phyloP scores from a whole-genome alignment of 2,113 vertebrate species.

The Syngnathus scovelli region DNA sequence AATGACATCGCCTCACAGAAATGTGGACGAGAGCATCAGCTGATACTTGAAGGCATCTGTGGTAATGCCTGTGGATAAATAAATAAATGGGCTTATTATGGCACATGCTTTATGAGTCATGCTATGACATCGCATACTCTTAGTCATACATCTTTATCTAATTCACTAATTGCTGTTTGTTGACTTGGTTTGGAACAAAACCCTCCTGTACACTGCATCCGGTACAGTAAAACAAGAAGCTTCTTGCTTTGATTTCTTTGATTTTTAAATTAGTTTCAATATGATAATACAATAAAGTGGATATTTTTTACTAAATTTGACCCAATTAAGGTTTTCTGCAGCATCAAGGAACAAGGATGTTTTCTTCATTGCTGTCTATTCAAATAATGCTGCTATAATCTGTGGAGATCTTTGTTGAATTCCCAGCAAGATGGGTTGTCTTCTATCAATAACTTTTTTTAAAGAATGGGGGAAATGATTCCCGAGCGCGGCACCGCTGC shows the following conservation, averaged over 20 bases:
- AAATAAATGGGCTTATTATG: slow-evolving; percentile 22
- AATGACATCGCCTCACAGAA: not conserved
- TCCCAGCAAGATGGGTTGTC: too few relatives aligned
- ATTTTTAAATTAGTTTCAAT: not conserved
- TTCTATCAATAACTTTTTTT: too few relatives aligned
- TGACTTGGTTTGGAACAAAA: not conserved
- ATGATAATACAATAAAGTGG: not conserved
- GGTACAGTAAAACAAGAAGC: not conserved
- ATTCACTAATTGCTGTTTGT: not conserved
- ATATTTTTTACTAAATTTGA: not conserved
- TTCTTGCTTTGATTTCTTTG: not conserved
- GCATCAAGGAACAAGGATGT: too few relatives aligned
- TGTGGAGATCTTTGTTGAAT: too few relatives aligned
- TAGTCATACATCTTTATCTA: not conserved
- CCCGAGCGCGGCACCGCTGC: too few relatives aligned
- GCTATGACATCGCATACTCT: not conserved
- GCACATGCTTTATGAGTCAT: slow-evolving; percentile 11
- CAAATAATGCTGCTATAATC: too few relatives aligned
- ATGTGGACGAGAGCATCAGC: slow-evolving; percentile 27
- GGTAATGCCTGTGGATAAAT: slow-evolving; percentile 24
- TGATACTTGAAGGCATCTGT: slow-evolving; percentile 27
- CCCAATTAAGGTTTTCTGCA: not conserved
- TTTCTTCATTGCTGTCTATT: too few relatives aligned
- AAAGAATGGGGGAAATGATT: too few relatives aligned
- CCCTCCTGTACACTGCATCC: not conserved